Evolutionary conservation across 2,888 invertebrate genomes (phyloP).

Genomic region (Troides oblongomaculatus): DNA sequence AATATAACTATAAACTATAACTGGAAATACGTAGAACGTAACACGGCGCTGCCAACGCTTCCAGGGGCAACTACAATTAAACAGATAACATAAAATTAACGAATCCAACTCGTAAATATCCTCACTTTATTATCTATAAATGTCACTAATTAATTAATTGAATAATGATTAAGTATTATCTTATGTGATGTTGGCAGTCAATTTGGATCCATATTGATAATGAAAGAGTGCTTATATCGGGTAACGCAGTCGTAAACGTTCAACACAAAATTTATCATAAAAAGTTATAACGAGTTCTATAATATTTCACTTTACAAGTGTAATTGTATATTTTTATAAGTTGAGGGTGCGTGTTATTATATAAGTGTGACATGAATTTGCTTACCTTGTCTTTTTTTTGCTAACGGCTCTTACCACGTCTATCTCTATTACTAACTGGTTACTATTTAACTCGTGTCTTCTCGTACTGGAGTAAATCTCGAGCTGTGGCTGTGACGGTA

Average conservation of each 20-base stretch:
- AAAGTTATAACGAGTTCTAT: constrained; percentile 43
- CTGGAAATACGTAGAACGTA: constrained; percentile 36
- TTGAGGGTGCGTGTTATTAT: constrained; percentile 31
- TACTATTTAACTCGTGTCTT: constrained; percentile 34
- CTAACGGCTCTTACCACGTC: constrained; percentile 1
- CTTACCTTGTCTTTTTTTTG: constrained; percentile 14
- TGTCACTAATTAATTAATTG: constrained; percentile 78
- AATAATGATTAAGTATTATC: constrained; percentile 70
- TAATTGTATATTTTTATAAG: constrained; percentile 32
- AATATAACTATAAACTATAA: constrained; percentile 18
- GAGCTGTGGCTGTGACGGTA: constrained; percentile 57
- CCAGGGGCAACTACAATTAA: constrained; percentile 65
- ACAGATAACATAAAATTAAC: constrained; percentile 75
- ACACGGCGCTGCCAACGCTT: constrained; percentile 46
- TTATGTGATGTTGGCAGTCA: constrained; percentile 49
- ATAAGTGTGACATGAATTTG: constrained; percentile 28
- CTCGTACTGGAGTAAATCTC: constrained; percentile 59
- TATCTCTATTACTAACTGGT: neutral
- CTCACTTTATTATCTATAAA: constrained; percentile 76
- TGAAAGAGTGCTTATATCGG: constrained; percentile 51
- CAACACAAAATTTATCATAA: constrained; percentile 48
- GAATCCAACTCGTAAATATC: constrained; percentile 71
- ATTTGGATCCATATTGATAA: constrained; percentile 39
- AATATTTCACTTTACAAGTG: constrained; percentile 33
- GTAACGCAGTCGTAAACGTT: constrained; percentile 52